Percentiles rank a stretch among this genome's conserved stretches.
Conservation (phyloP, 2,797 vertebrate genomes). For the Leptoclinus maculatus region DNA sequence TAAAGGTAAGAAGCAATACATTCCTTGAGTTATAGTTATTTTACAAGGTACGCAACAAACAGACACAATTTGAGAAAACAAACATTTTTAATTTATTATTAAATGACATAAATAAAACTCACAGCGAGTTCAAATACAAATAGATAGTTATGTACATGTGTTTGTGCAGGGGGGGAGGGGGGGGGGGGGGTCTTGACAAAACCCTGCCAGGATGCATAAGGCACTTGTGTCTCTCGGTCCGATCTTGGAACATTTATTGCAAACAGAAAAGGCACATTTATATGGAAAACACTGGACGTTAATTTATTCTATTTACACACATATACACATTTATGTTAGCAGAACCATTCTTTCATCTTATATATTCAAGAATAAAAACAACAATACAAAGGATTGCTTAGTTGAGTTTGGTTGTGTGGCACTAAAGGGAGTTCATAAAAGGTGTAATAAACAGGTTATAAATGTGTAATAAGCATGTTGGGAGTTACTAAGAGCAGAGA, state of each 20-base stretch:
- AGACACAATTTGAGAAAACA: conserved; percentile 69
- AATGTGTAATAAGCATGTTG: conserved; percentile 40
- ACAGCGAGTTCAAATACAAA: conserved; percentile 82
- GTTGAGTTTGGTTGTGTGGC: conserved; percentile 13
- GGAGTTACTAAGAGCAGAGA: conserved; percentile 59
- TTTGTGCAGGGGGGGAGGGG: conserved; percentile 35
- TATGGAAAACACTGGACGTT: conserved; percentile 71
- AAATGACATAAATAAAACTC: conserved; percentile 89
- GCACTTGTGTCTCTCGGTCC: conserved; percentile 56
- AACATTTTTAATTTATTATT: conserved; percentile 88
- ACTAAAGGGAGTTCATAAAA: not conserved
- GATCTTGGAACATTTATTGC: conserved; percentile 46
- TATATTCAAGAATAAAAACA: conserved; percentile 55
- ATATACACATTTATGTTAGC: conserved; percentile 83
- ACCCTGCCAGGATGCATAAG: conserved; percentile 58
- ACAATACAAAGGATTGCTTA: conserved; percentile 16
- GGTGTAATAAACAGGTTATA: conserved; percentile 21
- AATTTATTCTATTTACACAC: conserved; percentile 87
- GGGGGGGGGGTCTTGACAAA: conserved; percentile 14
- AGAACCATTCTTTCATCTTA: conserved; percentile 45
- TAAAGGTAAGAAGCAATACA: not conserved
- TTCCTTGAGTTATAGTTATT: not conserved
- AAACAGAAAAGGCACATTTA: conserved; percentile 65
- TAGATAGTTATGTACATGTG: conserved; percentile 84
- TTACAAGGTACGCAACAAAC: not conserved